These are phyloP conservation scores for Acronicta leporina DNA, from an alignment of 2,888 invertebrate species.

Conservation along the genomic window DNA sequence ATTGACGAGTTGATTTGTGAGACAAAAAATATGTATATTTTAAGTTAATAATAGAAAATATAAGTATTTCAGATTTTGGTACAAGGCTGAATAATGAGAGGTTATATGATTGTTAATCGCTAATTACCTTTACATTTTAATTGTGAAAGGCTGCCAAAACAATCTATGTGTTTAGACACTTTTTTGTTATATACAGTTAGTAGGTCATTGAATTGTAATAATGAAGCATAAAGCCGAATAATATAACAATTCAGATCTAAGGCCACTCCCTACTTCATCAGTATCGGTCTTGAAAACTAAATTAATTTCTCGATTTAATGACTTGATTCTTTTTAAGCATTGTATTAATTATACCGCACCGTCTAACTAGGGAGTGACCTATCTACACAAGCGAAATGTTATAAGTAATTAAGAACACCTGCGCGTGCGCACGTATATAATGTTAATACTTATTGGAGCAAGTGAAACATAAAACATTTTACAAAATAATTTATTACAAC, in stretches of 20 bases:
- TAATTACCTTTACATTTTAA: slow-evolving; percentile 22
- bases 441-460: slow-evolving; percentile 29
- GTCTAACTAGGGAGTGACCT: slow-evolving; percentile 9
- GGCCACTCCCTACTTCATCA: neutral
- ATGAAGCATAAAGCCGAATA: slow-evolving; percentile 5
- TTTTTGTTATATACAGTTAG: slow-evolving; percentile 2
- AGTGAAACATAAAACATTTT: slow-evolving; percentile 51
- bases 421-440: slow-evolving; percentile 2
- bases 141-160: slow-evolving; percentile 37
- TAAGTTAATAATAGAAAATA: slow-evolving; percentile 32
- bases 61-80: slow-evolving; percentile 57
- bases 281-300: neutral
- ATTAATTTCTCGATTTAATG: too few species aligned
- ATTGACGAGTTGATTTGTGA: slow-evolving; percentile 34
- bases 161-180: slow-evolving; percentile 14
- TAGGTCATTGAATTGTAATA: slow-evolving; percentile 15
- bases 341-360: neutral
- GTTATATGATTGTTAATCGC: slow-evolving; percentile 53
- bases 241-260: slow-evolving; percentile 18
- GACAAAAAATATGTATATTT: slow-evolving; percentile 44
- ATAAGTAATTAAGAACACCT: neutral
- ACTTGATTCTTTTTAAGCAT: too few species aligned
- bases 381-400: slow-evolving; percentile 4
- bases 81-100: slow-evolving; percentile 61
- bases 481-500: slow-evolving; percentile 76